phyloP scores from a whole-genome alignment of 2,888 invertebrate genomes.

The Caenorhabditis sulstoni region DNA sequence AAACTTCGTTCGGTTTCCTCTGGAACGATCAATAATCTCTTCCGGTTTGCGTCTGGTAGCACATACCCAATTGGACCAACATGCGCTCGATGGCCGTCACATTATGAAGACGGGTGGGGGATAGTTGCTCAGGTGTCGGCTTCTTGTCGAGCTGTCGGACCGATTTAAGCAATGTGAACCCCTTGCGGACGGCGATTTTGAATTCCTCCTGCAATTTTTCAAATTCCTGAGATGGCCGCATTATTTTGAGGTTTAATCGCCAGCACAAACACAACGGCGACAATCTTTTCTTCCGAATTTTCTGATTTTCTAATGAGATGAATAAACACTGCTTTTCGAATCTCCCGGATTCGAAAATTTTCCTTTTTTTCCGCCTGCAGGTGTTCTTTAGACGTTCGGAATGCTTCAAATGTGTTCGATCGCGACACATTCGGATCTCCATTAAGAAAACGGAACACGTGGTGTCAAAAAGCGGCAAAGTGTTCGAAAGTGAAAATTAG shows the following conservation, averaged over 20 bases:
- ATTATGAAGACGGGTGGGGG: slow-evolving; percentile 84
- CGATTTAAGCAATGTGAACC: slow-evolving; percentile 88
- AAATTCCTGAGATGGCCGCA: slow-evolving; percentile 12
- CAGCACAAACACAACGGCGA: slow-evolving; percentile 1
- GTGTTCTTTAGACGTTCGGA: slow-evolving; percentile 2
- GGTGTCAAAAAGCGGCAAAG: slow-evolving; percentile 26
- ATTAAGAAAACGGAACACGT: slow-evolving; percentile 19
- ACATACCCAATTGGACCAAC: slow-evolving; percentile 74
- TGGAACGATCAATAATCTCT: slow-evolving; percentile 32
- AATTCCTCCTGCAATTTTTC: slow-evolving; percentile 86
- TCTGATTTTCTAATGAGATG: slow-evolving; percentile 20
- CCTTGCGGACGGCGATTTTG: slow-evolving; percentile 90
- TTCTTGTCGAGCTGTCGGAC: slow-evolving; percentile 81
- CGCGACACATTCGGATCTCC: slow-evolving; percentile 16
- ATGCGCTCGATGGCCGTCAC: slow-evolving; percentile 94
- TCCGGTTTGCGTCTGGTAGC: slow-evolving; percentile 7
- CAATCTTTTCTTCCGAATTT: slow-evolving; percentile 14
- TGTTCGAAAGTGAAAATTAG: slow-evolving; percentile 20
- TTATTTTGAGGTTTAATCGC: slow-evolving; percentile 24
- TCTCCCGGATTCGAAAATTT: slow-evolving; percentile 11
- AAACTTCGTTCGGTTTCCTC: slow-evolving; percentile 89
- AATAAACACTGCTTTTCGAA: slow-evolving; percentile 26
- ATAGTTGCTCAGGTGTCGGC: slow-evolving; percentile 76
- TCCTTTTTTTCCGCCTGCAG: slow-evolving; percentile 1
- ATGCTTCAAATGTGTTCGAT: slow-evolving; percentile 21